phyloP scores from a whole-genome alignment of 2,797 vertebrate species.

The Microchirus variegatus region DNA sequence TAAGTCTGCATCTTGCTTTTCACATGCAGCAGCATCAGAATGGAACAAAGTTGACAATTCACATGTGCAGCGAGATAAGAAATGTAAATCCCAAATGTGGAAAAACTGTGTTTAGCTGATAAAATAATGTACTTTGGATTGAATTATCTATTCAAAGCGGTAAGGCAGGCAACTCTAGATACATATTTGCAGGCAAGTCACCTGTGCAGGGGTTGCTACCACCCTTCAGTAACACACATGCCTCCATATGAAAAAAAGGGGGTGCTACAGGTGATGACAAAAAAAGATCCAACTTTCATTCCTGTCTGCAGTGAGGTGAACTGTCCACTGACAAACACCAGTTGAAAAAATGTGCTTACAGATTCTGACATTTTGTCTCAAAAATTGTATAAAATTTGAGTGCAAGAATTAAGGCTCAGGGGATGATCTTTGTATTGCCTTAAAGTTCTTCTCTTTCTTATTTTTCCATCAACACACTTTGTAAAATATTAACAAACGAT shows the following conservation, averaged over 20 bases:
- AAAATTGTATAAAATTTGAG: constrained; percentile 36
- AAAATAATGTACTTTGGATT: not conserved
- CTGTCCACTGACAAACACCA: constrained; percentile 9
- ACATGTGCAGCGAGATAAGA: not conserved
- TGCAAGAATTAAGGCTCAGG: constrained; percentile 38
- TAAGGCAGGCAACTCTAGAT: constrained; percentile 50
- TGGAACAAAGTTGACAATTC: not conserved
- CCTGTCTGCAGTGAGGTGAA: constrained; percentile 13
- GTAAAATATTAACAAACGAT: not conserved
- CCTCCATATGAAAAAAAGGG: constrained; percentile 25
- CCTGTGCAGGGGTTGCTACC: constrained; percentile 44
- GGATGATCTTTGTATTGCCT: constrained; percentile 36
- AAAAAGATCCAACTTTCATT: constrained; percentile 4
- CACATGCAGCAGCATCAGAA: constrained; percentile 18
- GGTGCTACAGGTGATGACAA: constrained; percentile 43
- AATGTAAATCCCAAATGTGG: constrained; percentile 2
- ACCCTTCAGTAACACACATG: constrained; percentile 17
- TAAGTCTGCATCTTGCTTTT: constrained; percentile 12
- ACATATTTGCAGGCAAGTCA: constrained; percentile 36
- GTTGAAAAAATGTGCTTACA: constrained; percentile 25
- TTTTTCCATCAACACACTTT: no score
- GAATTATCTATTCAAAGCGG: constrained; percentile 35
- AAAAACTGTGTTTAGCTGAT: no score
- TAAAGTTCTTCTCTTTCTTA: not conserved
- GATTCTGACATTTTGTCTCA: constrained; percentile 47